Evolutionary conservation across 2,113 vertebrate species (phyloP), one percentile per base, ranked within the genome.

Genomic region (Acrocephalus kingi): DNA sequence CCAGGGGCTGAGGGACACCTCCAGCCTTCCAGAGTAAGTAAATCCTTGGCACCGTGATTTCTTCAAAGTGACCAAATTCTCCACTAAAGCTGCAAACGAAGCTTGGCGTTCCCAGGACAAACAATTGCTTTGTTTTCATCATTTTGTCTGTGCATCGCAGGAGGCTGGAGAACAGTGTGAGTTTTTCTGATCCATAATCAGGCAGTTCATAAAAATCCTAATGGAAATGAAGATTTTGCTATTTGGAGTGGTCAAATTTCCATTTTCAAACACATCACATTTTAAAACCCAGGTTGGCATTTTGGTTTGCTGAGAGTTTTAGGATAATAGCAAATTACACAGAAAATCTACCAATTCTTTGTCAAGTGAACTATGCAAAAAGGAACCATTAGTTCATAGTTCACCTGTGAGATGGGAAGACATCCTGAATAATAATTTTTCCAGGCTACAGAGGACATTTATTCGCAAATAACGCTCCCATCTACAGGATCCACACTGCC

Each of bases 321-420:
- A 97, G 97, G 95, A 98, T 98, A 98, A 98, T 97, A 98, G 97
- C 96, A 98, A 98, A 98, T 98, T 97, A 98, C 92, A 98, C 94
- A 98, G 96, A 97, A 98, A 98, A 98, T 96, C 97, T 97, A 97
- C 97, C 96, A 96, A 97, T 97, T 98, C 96, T 95, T 97, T 98
- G 96, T 97, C 96, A 97, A 97, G 94, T 97, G 94, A 97, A 97
- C 94, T 96, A 97, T 96, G 87, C 93, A 75, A 76, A 96, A 96
- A 97, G 95, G 87, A 97, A 93, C 95, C 96, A 96, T 97, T 97
- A 97, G 93, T 97, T 96, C 96, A 97, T 96, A 97, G 97, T 96
- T 98, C 97, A 96, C 80, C 89, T 97, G 54, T 49, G 64, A 97
- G 87, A 94, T 84, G 87, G 68, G 95, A 89, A 97, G 95, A 90